These are phyloP conservation scores for Fragum fragum DNA, from an alignment of 2,888 invertebrate species.

Conservation along the genomic window DNA sequence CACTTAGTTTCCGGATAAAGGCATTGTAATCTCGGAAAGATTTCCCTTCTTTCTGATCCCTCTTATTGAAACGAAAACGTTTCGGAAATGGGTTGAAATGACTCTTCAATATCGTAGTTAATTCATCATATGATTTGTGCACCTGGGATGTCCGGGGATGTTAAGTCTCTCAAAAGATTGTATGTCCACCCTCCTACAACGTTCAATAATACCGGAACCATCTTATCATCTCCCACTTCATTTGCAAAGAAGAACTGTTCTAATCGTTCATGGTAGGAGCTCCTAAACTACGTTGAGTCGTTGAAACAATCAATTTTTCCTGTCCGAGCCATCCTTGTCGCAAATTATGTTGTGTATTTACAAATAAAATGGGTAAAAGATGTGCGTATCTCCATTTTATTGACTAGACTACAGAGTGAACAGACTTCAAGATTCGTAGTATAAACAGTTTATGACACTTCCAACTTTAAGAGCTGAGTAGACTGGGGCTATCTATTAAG, in stretches of 20 bases:
- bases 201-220: not conserved
- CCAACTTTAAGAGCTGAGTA: too few species aligned
- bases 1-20: constrained; percentile 8
- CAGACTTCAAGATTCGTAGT: too few species aligned
- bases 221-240: not conserved
- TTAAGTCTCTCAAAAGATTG: not conserved
- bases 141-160: not conserved
- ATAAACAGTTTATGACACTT: too few species aligned
- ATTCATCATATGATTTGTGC: not conserved
- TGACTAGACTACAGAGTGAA: too few species aligned
- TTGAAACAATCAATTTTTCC: not conserved
- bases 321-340: not conserved
- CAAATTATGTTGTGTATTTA: constrained; percentile 8
- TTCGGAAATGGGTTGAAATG: constrained; percentile 24
- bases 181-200: not conserved
- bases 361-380: too few species aligned
- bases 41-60: constrained; percentile 15
- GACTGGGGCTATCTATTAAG: too few species aligned
- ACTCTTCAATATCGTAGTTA: not conserved
- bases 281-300: not conserved
- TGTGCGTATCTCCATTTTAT: too few species aligned
- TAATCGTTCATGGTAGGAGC: not conserved
- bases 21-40: constrained; percentile 1
- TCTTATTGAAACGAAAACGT: constrained; percentile 18
- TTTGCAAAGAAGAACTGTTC: constrained; percentile 8